These are phyloP conservation scores for Eupristina koningsbergeri DNA, from an alignment of 1,140 invertebrate genomes.

Conservation along the genomic window DNA sequence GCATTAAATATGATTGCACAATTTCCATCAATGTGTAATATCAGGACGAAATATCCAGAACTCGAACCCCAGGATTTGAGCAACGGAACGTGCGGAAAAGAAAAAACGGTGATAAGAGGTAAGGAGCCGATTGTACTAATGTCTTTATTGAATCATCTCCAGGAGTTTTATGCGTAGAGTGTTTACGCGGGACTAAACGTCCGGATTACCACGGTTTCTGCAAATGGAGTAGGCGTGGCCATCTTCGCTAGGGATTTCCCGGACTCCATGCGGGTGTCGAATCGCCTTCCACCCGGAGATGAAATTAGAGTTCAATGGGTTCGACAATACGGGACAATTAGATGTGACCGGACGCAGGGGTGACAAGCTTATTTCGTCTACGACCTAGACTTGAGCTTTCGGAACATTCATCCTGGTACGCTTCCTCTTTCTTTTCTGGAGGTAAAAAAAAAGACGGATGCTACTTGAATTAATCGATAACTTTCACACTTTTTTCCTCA, in stretches of 20 bases:
- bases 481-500: not conserved
- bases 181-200: constrained; percentile 4
- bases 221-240: constrained; percentile 37
- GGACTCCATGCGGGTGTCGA: not conserved
- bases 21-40: not conserved
- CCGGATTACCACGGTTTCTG: not conserved
- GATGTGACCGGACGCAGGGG: constrained; percentile 23
- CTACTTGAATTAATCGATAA: not conserved
- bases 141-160: constrained; percentile 42
- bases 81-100: not conserved
- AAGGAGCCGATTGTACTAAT: constrained; percentile 26
- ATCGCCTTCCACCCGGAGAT: not conserved
- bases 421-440: not conserved
- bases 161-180: constrained; percentile 9
- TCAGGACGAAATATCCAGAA: not conserved
- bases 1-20: not conserved
- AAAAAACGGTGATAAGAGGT: no score
- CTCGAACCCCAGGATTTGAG: not conserved
- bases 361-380: constrained; percentile 31
- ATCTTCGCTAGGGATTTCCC: not conserved
- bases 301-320: constrained; percentile 36
- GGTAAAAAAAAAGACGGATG: not conserved
- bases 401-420: not conserved
- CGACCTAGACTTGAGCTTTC: constrained; percentile 21
- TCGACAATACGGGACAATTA: constrained; percentile 32